Evolutionary conservation across 1,140 invertebrate species (phyloP).

Genomic region (Leptopilina boulardi): DNA sequence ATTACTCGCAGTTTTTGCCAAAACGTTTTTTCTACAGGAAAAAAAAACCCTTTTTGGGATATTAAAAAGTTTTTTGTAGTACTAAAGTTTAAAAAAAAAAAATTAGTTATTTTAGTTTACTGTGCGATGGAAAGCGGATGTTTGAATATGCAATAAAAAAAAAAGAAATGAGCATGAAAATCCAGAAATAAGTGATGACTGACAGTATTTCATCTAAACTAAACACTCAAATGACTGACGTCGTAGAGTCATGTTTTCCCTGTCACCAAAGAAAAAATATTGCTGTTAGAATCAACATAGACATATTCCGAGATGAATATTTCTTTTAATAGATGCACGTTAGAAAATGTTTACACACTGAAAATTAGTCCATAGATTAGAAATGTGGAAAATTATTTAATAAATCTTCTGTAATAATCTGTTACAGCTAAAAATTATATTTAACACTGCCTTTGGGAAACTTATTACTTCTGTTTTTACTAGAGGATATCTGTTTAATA

Average conservation of each 20-base stretch:
- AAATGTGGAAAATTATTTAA: too few species aligned
- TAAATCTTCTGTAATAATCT: too few species aligned
- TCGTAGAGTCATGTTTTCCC: constrained; percentile 10
- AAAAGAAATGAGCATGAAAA: constrained; percentile 10
- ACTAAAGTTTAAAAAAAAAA: too few species aligned
- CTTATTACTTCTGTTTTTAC: too few species aligned
- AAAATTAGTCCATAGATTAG: neutral
- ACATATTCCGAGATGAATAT: neutral
- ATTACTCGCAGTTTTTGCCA: too few species aligned
- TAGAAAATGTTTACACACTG: neutral
- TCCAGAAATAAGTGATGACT: constrained; percentile 31
- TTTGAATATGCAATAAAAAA: neutral
- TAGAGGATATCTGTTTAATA: too few species aligned
- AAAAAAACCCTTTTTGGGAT: too few species aligned
- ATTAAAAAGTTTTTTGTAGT: too few species aligned
- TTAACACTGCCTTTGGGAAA: too few species aligned
- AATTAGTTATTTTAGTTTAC: too few species aligned
- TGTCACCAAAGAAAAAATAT: constrained; percentile 22
- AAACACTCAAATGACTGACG: constrained; percentile 23
- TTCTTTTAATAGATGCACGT: constrained; percentile 11
- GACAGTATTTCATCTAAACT: constrained; percentile 26
- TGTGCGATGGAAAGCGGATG: neutral
- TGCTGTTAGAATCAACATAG: constrained; percentile 16
- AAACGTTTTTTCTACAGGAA: too few species aligned
- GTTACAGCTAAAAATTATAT: too few species aligned